phyloP scores from a whole-genome alignment of 2,113 vertebrate genomes.

The Zosterops japonicus region DNA sequence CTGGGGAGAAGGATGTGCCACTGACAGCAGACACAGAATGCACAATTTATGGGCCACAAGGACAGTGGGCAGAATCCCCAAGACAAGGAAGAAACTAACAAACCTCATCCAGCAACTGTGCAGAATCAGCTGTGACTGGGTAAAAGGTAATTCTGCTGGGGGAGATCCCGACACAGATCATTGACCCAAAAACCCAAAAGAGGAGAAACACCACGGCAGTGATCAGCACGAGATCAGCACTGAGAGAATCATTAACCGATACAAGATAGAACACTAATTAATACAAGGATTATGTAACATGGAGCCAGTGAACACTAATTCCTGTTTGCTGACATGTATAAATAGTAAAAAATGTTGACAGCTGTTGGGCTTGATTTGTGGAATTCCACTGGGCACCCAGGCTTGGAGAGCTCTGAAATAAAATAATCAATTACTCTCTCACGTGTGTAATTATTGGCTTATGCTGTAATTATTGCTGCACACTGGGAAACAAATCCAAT shows the following conservation, averaged over 20 bases:
- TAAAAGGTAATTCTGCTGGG: neutral
- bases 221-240: neutral
- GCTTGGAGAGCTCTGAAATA: neutral
- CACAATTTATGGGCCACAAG: neutral
- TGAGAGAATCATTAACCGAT: rapidly evolving
- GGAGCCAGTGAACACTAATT: neutral
- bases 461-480: neutral
- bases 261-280: neutral
- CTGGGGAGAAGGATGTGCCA: neutral
- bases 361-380: neutral
- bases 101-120: neutral
- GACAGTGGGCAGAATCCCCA: neutral
- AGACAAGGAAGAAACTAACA: neutral
- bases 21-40: neutral
- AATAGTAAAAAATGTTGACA: neutral
- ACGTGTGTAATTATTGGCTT: neutral
- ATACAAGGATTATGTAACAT: rapidly evolving
- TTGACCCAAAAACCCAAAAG: neutral
- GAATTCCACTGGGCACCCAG: neutral
- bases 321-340: neutral
- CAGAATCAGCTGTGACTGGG: neutral
- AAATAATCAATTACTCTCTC: neutral
- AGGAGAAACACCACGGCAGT: neutral
- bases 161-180: neutral
- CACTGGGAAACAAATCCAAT: neutral